Conservation (phyloP, 2,888 invertebrate genomes). For the Ectemnius cavifrons region DNA sequence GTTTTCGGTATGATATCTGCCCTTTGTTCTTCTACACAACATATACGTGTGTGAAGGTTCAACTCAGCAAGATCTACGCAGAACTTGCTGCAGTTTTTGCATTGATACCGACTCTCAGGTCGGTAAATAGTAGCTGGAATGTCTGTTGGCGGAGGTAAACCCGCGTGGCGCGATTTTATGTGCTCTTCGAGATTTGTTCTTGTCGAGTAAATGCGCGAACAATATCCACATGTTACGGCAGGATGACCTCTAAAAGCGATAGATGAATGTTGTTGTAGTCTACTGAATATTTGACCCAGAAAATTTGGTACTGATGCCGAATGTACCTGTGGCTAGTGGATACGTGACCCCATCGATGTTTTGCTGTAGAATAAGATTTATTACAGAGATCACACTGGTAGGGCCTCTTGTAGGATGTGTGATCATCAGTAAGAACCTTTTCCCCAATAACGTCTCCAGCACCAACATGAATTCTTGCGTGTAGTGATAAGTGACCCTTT, state of each 20-base stretch:
- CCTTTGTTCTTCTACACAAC: conserved; percentile 60
- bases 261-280: neutral
- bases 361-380: conserved; percentile 78
- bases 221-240: conserved; percentile 77
- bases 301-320: neutral
- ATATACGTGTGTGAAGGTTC: conserved; percentile 72
- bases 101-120: conserved; percentile 67
- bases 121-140: conserved; percentile 44
- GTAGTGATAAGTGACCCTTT: conserved; percentile 77
- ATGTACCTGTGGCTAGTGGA: conserved; percentile 76
- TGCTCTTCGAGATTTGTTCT: conserved; percentile 77
- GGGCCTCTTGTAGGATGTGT: conserved; percentile 77
- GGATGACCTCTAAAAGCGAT: conserved; percentile 75
- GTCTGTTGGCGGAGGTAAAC: conserved; percentile 69
- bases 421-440: conserved; percentile 76
- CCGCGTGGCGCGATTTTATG: conserved; percentile 76
- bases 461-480: conserved; percentile 77
- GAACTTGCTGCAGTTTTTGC: conserved; percentile 73
- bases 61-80: conserved; percentile 72
- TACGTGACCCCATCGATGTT: conserved; percentile 79
- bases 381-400: conserved; percentile 78
- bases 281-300: neutral
- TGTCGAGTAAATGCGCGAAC: conserved; percentile 77
- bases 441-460: conserved; percentile 76
- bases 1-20: conserved; percentile 72